Percentiles rank a stretch among this genome's conserved stretches.
Conservation (phyloP, 37 sponge, comb jelly and placozoan genomes). For the Axinella damicornis region DNA sequence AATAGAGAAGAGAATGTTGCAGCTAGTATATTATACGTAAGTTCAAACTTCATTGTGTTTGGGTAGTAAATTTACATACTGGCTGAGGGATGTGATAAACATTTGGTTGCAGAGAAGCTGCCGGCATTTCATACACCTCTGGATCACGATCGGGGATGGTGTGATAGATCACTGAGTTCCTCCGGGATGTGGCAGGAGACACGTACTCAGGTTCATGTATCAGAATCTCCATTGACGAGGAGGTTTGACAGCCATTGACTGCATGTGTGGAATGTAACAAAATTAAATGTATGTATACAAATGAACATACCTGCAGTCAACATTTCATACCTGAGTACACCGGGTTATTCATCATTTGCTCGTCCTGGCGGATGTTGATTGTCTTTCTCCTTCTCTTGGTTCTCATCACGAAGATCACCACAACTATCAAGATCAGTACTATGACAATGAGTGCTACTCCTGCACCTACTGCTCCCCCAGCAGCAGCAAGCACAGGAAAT, state of each 20-base stretch:
- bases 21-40: too few species aligned
- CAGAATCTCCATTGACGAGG: neutral
- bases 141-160: neutral
- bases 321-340: neutral
- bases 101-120: neutral
- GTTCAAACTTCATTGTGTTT: too few species aligned
- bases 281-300: neutral
- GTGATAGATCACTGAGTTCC: too few species aligned
- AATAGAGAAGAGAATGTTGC: too few species aligned
- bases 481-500: neutral
- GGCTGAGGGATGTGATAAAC: too few species aligned
- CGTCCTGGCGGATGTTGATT: neutral
- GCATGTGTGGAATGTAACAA: neutral
- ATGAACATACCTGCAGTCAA: neutral
- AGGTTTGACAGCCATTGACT: neutral
- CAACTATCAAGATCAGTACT: neutral
- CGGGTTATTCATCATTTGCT: neutral
- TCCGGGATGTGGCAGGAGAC: too few species aligned
- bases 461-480: neutral
- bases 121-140: neutral
- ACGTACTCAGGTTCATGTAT: too few species aligned
- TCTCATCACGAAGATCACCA: neutral
- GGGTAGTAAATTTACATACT: too few species aligned
- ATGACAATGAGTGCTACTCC: neutral
- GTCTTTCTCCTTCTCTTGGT: neutral